Evolutionary conservation across 2,888 invertebrate species (phyloP).

Genomic region (Leptopterna dolabrata): DNA sequence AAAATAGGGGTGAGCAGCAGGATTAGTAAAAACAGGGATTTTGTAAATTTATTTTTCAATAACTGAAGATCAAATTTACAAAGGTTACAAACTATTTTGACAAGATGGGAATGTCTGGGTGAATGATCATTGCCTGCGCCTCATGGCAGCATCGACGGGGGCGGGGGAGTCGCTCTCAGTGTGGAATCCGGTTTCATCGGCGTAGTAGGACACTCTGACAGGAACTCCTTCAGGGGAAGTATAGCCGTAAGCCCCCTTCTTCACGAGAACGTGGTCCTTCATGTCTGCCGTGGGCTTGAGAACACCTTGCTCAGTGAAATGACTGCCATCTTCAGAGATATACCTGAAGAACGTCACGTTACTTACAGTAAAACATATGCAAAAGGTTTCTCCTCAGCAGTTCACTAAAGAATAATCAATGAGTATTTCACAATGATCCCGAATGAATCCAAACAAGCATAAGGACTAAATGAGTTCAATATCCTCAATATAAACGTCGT

Average conservation of each 20-base stretch:
- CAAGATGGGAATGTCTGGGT: background rate
- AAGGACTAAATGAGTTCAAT: too few species aligned
- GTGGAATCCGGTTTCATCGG: constrained; percentile 48
- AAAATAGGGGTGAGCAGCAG: background rate
- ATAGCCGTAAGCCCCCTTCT: constrained; percentile 41
- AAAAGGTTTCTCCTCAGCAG: too few species aligned
- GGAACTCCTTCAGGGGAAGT: constrained; percentile 45
- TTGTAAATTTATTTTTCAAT: background rate
- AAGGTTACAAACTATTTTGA: background rate
- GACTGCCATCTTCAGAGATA: constrained; percentile 4
- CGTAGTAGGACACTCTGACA: constrained; percentile 9
- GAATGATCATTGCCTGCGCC: background rate
- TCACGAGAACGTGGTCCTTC: constrained; percentile 39
- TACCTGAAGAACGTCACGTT: background rate
- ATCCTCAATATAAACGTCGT: too few species aligned
- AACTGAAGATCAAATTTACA: background rate
- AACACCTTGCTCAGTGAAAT: constrained; percentile 26
- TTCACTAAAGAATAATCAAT: too few species aligned
- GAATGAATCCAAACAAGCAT: too few species aligned
- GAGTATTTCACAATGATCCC: too few species aligned
- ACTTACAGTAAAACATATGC: too few species aligned
- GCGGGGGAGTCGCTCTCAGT: background rate
- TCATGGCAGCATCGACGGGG: background rate
- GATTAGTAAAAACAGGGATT: background rate
- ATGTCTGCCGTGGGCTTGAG: constrained; percentile 38